Conservation (phyloP, 1,140 invertebrate genomes). For the Drosophila malerkotliana region DNA sequence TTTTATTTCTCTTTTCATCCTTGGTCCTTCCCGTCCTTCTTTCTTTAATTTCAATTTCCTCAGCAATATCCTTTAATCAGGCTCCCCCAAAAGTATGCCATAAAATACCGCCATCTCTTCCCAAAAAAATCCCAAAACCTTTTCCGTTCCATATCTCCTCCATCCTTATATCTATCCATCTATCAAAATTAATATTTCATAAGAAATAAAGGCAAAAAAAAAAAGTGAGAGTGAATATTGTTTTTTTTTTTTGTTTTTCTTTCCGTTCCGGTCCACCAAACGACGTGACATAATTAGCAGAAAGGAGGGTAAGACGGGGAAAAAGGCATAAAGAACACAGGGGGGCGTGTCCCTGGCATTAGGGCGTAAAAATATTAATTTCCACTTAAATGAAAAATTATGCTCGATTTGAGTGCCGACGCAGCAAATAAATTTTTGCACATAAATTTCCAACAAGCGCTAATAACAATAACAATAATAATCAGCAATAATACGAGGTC, state of each 20-base stretch:
- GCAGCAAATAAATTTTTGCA: slow-evolving; percentile 65
- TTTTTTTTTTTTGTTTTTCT: slow-evolving; percentile 3
- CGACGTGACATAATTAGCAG: slow-evolving; percentile 74
- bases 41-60: slow-evolving; percentile 27
- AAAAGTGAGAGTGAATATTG: slow-evolving; percentile 11
- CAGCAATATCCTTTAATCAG: slow-evolving; percentile 39
- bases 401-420: slow-evolving; percentile 72
- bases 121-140: neutral
- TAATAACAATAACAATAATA: slow-evolving; percentile 82
- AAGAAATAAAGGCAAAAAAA: too few relatives aligned
- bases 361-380: slow-evolving; percentile 76
- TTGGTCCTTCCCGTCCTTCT: neutral
- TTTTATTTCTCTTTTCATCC: slow-evolving; percentile 1
- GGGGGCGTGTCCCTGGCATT: slow-evolving; percentile 32
- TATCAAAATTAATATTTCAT: slow-evolving; percentile 35
- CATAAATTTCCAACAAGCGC: slow-evolving; percentile 67
- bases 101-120: too few relatives aligned
- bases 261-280: neutral
- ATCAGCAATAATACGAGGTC: slow-evolving; percentile 55
- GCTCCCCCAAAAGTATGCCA: slow-evolving; percentile 10
- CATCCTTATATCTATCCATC: neutral
- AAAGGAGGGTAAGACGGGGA: neutral
- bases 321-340: too few relatives aligned
- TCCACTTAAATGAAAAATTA: slow-evolving; percentile 82
- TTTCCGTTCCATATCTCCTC: neutral